phyloP scores from a whole-genome alignment of 2,113 vertebrate genomes.

The Camelus bactrianus region DNA sequence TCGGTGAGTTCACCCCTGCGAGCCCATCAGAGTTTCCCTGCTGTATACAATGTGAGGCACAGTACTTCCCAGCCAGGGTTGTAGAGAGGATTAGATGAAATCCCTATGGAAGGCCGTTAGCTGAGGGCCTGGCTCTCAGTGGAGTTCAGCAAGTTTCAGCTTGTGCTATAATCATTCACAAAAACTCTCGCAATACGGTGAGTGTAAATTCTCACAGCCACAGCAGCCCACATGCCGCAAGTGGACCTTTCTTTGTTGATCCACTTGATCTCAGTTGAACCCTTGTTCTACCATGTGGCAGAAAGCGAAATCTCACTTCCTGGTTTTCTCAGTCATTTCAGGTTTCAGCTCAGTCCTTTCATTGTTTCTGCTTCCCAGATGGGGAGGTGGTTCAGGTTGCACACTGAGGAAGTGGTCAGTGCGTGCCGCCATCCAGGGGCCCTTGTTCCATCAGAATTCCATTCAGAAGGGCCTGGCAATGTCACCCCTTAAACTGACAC shows the following conservation, averaged over 20 bases:
- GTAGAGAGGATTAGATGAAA: background rate
- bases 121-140: background rate
- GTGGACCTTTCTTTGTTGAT: background rate
- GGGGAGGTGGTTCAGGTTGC: background rate
- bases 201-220: background rate
- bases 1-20: background rate
- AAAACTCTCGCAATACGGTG: background rate
- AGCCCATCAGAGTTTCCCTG: background rate
- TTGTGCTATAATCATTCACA: background rate
- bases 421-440: background rate
- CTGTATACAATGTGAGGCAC: background rate
- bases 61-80: background rate
- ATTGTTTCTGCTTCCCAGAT: background rate
- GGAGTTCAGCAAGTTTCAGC: background rate
- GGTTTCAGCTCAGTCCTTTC: background rate
- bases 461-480: background rate
- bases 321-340: background rate
- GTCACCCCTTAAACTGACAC: background rate
- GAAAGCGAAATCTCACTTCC: background rate
- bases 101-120: background rate
- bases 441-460: background rate
- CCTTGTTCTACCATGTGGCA: background rate
- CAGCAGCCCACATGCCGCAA: no score
- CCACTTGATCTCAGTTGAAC: background rate
- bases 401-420: background rate